Evolutionary conservation across 2,797 vertebrate species (phyloP), one percentile per base, ranked within the genome.

Genomic region (Diceros bicornis): DNA sequence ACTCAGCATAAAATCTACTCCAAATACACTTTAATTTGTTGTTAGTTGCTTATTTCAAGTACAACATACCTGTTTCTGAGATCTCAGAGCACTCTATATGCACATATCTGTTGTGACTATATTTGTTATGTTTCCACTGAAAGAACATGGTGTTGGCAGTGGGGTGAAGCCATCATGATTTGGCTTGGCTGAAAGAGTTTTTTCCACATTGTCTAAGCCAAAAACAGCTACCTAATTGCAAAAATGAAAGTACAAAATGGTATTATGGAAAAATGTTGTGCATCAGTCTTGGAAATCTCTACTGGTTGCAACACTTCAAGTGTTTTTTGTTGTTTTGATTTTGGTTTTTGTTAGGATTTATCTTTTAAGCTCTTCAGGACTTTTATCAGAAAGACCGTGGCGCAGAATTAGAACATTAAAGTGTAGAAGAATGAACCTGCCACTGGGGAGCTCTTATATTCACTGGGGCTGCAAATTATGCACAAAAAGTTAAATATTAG

Each of bases 181-280:
- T 94, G 32, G 12, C 71, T 93, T 94, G n/a, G 41, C 52, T 82
- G 32, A 41, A 88, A 94, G 34, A 85, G 1, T 0, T 21, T 64
- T 68, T 81, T 29, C 12, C 5, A 66, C 23, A 25, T 25, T 34
- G 7, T 29, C 6, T 78, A 78, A 83, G 57, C 10, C 44, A 34
- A 75, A 71, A 83, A 41, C 5, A 79, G 6, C 20, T 57, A 72
- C 7, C 25, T 64, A 52, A 34, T 12, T 72, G 11, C 61, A 94
- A 96, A 97, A 81, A 44, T 41, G 34, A 75, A 89, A 69, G 20
- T 57, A 50, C 59, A n/a, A 69, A 74, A 25, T 62, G 32, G 32
- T 85, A 27, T 47, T 64, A 55, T 44, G 29, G 14, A 68, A 92
- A 74, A 59, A 79, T 41, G 50, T 82, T 89, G 13, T 64, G 3